Evolutionary conservation across 2,113 vertebrate genomes (phyloP), one percentile per base, ranked within the genome.

Genomic region (Charadrius vociferus): DNA sequence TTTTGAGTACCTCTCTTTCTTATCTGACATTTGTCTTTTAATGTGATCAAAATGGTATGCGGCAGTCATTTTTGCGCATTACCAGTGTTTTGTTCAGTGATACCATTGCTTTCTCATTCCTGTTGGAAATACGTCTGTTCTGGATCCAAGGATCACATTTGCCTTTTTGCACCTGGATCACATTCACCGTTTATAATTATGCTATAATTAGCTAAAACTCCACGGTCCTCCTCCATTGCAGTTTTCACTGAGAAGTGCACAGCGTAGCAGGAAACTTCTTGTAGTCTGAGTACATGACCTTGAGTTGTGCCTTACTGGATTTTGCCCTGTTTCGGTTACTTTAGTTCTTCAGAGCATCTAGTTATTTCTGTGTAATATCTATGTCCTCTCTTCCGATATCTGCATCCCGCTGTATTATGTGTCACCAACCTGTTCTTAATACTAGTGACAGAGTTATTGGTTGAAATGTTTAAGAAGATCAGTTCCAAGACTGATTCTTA

Each of bases 391-490:
- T 49, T 82, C 70, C 3, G 0, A 1, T 18, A 29, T 4, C 37
- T 34, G 10, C 56, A 24, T 34, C 37, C 34, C 0, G 0, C 37
- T 18, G 12, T 53, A 21, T 23, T 30, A 15, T 2, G 1, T 7
- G 13, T 49, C 37, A 58, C 1, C 63, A 63, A 1, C 50, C 59
- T 34, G 9, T 71, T 81, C 41, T 55, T 53, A 3, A 37, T 53
- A 27, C 3, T 19, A 39, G 34, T 0, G 1, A 10, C 43, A 39
- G 23, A 39, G 53, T 13, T 68, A 18, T 14, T 56, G 39, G 32
- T 21, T 62, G 37, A 86, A 91, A 67, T 17, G 17, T 59, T 58
- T 86, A 84, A 93, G 17, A 32, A 37, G 83, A 94, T 96, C 37
- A 21, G 15, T 50, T 63, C 61, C n/a, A 71, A 50, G 91, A 15